Conservation (phyloP, 1,140 invertebrate genomes). For the Scylla paramamosain region DNA sequence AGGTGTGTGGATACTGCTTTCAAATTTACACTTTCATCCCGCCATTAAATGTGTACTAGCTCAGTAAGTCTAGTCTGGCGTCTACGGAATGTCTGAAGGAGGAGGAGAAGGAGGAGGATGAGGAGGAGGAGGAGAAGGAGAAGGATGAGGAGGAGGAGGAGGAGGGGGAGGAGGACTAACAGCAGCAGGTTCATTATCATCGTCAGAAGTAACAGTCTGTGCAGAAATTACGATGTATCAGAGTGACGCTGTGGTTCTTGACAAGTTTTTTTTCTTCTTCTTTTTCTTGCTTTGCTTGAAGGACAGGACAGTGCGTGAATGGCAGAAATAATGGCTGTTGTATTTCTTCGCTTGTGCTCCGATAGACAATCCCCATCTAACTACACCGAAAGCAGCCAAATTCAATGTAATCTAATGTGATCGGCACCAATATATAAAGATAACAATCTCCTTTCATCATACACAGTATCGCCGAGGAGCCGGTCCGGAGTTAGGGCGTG, state of each 20-base stretch:
- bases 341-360: background rate
- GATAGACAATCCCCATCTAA: background rate
- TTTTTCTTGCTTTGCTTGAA: too few relatives aligned
- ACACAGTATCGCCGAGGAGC: conserved; percentile 46
- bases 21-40: background rate
- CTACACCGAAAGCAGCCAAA: conserved; percentile 31
- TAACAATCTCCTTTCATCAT: conserved; percentile 66
- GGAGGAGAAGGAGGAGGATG: too few relatives aligned
- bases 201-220: too few relatives aligned
- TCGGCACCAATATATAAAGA: conserved; percentile 62
- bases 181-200: too few relatives aligned
- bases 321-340: background rate
- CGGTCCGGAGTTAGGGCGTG: background rate
- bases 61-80: background rate
- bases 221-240: too few relatives aligned
- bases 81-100: background rate
- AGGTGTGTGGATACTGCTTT: background rate
- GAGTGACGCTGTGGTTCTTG: too few relatives aligned
- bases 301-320: too few relatives aligned
- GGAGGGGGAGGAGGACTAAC: too few relatives aligned
- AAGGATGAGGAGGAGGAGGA: too few relatives aligned
- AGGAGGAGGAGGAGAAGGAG: too few relatives aligned
- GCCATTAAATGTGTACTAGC: background rate
- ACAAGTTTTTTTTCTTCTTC: too few relatives aligned
- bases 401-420: conserved; percentile 61